Evolutionary conservation across 2,888 invertebrate genomes (phyloP).

Genomic region (Epinotia nisella): DNA sequence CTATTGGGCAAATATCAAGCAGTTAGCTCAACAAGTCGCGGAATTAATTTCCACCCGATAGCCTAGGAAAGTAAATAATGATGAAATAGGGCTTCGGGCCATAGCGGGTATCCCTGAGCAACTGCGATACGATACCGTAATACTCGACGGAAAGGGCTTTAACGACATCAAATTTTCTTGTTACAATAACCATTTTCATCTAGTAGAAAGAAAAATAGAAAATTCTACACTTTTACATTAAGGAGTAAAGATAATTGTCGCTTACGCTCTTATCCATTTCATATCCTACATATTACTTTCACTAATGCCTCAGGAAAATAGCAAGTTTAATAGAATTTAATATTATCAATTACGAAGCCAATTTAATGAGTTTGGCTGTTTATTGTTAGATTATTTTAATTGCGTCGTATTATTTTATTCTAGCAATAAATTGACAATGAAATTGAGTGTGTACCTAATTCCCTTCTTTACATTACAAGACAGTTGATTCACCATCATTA

Average conservation of each 20-base stretch:
- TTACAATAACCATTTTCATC: not conserved
- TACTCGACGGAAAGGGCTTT: conserved; percentile 4
- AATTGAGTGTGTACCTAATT: too few relatives aligned
- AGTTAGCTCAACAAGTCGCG: conserved; percentile 12
- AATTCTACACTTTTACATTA: not conserved
- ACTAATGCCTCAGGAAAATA: conserved; percentile 18
- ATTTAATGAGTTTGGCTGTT: not conserved
- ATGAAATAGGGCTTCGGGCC: conserved; percentile 26
- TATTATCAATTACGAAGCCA: conserved; percentile 18
- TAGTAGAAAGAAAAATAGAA: not conserved
- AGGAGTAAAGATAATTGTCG: not conserved
- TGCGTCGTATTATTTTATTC: too few relatives aligned
- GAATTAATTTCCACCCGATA: conserved; percentile 24
- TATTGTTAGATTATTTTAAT: not conserved
- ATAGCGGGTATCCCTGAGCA: conserved; percentile 14
- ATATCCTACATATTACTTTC: conserved; percentile 17
- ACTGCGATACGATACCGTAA: conserved; percentile 8
- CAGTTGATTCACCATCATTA: not conserved
- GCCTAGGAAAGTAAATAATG: conserved; percentile 26
- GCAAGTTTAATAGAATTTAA: conserved; percentile 3
- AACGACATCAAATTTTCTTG: conserved; percentile 11
- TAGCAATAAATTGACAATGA: too few relatives aligned
- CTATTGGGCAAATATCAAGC: conserved; percentile 10
- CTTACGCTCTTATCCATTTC: conserved; percentile 18
- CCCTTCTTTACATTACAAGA: not conserved